Conservation (phyloP, 2,113 vertebrate genomes). For the Siniperca chuatsi region DNA sequence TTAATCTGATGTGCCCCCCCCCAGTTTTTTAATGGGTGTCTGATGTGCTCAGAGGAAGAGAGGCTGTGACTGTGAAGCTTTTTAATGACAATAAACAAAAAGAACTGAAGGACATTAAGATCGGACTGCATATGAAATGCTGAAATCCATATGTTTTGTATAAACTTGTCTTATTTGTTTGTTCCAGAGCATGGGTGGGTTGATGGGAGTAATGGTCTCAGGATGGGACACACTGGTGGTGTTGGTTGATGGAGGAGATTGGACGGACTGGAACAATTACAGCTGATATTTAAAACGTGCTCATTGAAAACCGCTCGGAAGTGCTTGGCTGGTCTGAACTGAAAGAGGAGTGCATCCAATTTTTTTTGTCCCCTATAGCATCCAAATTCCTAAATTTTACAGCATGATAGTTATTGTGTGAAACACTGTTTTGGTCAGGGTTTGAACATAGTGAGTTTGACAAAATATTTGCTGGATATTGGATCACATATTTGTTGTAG, state of each 20-base stretch:
- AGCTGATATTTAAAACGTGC: slow-evolving; percentile 47
- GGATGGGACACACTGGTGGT: slow-evolving; percentile 40
- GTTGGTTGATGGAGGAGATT: slow-evolving; percentile 36
- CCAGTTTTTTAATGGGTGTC: slow-evolving; percentile 38
- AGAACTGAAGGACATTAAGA: slow-evolving; percentile 40
- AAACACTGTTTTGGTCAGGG: background rate
- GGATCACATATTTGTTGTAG: background rate
- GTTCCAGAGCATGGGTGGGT: slow-evolving; percentile 50
- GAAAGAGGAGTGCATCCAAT: background rate
- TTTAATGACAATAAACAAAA: slow-evolving; percentile 69
- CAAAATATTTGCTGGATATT: background rate
- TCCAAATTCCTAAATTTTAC: slow-evolving; percentile 6
- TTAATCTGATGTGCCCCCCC: slow-evolving; percentile 38
- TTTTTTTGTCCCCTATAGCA: background rate
- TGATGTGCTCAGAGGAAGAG: slow-evolving; percentile 43
- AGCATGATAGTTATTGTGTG: background rate
- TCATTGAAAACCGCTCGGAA: slow-evolving; percentile 29
- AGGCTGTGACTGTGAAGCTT: slow-evolving; percentile 39
- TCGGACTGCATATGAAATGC: slow-evolving; percentile 35
- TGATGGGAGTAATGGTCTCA: slow-evolving; percentile 61
- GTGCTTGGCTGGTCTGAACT: slow-evolving; percentile 25
- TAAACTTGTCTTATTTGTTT: slow-evolving; percentile 61
- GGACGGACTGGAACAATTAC: slow-evolving; percentile 46
- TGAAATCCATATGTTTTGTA: slow-evolving; percentile 60
- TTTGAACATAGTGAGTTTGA: background rate